Percentiles rank a stretch among this genome's conserved stretches.
These are phyloP conservation scores for Bombus balteatus DNA, from an alignment of 1,140 invertebrate species.

Conservation along the genomic window DNA sequence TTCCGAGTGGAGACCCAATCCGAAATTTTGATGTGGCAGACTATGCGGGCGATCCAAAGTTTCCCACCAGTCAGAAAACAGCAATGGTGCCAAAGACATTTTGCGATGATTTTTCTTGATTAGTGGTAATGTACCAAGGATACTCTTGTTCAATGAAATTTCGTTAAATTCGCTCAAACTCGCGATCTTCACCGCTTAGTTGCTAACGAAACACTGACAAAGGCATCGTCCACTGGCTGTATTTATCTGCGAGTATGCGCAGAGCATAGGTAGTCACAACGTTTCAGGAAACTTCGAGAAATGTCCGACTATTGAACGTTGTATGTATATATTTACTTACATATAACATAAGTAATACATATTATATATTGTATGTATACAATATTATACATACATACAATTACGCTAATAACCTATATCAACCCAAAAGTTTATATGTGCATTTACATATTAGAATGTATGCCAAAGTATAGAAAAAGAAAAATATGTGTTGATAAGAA, in stretches of 20 bases:
- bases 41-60: slow-evolving; percentile 70
- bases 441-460: neutral
- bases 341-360: neutral
- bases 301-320: neutral
- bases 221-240: accelerated
- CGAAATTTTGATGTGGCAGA: slow-evolving; percentile 74
- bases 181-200: neutral
- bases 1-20: slow-evolving; percentile 53
- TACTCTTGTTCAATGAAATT: neutral
- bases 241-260: slow-evolving; percentile 24
- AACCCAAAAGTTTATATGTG: neutral
- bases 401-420: neutral
- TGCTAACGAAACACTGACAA: slow-evolving; percentile 6
- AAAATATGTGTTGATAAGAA: neutral
- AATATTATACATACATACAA: neutral
- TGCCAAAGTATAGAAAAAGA: neutral
- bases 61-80: slow-evolving; percentile 82
- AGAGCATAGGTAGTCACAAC: neutral
- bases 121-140: neutral
- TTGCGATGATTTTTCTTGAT: slow-evolving; percentile 21
- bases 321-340: neutral
- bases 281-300: slow-evolving; percentile 35
- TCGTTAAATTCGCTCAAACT: neutral
- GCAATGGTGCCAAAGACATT: slow-evolving; percentile 81
- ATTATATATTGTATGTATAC: neutral